These are phyloP conservation scores for Pocillopora damicornis DNA, from an alignment of 64 coral and sea anemone species.

Conservation along the genomic window DNA sequence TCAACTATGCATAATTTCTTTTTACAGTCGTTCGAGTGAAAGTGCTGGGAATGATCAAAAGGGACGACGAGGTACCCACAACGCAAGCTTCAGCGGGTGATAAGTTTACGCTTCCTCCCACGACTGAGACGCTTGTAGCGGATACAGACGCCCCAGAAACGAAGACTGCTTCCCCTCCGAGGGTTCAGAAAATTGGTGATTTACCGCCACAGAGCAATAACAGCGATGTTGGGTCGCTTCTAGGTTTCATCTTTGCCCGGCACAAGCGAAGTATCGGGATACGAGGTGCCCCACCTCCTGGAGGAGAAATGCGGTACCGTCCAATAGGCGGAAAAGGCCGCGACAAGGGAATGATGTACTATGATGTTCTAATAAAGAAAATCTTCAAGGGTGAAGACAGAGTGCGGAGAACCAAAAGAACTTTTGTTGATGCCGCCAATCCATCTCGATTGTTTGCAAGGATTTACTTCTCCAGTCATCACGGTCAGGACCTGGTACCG, in stretches of 20 bases:
- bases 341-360: constrained; percentile 21
- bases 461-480: neutral
- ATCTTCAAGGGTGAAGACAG: constrained; percentile 23
- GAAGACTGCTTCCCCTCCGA: neutral
- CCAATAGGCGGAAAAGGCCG: too few species aligned
- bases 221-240: neutral
- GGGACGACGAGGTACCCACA: neutral
- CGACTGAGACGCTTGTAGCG: too few species aligned
- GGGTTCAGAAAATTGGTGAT: neutral
- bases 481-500: constrained; percentile 2
- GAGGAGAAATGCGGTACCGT: too few species aligned
- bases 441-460: constrained; percentile 17
- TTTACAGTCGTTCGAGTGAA: constrained; percentile 19
- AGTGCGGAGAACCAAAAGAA: neutral
- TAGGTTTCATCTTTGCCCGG: neutral
- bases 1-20: neutral
- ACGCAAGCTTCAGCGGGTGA: neutral
- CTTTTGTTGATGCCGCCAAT: constrained; percentile 33
- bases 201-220: neutral
- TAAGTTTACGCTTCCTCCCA: neutral
- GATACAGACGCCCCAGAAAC: neutral
- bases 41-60: constrained; percentile 14
- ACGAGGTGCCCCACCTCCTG: constrained; percentile 7
- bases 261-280: constrained; percentile 8
- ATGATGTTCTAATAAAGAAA: constrained; percentile 39